These are phyloP conservation scores for Macroglossus sobrinus DNA, from an alignment of 2,113 vertebrate species.

Conservation along the genomic window DNA sequence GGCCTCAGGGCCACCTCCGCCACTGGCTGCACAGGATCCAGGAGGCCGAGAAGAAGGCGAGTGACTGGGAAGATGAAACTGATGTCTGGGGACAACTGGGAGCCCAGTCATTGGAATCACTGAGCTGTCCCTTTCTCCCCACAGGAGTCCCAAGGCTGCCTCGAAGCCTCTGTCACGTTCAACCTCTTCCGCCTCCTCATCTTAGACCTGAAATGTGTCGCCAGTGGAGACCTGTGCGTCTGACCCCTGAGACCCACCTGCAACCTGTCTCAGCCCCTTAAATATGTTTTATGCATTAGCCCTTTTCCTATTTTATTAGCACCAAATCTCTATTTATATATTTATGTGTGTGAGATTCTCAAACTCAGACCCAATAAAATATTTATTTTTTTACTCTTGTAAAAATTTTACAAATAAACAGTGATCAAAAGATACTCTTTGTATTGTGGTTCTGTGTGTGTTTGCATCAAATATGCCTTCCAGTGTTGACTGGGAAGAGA, in stretches of 20 bases:
- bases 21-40: neutral
- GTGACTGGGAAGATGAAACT: neutral
- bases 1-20: neutral
- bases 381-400: conserved; percentile 44
- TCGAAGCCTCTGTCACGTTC: neutral
- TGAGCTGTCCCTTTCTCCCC: neutral
- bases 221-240: neutral
- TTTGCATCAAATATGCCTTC: neutral
- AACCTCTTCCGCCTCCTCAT: conserved; percentile 29
- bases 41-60: neutral
- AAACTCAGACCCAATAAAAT: neutral
- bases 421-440: neutral
- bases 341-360: neutral
- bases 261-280: neutral
- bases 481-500: neutral
- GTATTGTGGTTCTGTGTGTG: neutral
- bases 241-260: neutral
- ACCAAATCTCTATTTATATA: neutral
- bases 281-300: neutral
- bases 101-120: neutral
- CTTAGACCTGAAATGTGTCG: neutral
- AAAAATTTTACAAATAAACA: conserved; percentile 1
- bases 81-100: neutral
- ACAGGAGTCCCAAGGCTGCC: neutral
- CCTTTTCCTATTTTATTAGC: neutral